Evolutionary conservation across 2,797 vertebrate species (phyloP).

Genomic region (Aselliscus stoliczkanus): DNA sequence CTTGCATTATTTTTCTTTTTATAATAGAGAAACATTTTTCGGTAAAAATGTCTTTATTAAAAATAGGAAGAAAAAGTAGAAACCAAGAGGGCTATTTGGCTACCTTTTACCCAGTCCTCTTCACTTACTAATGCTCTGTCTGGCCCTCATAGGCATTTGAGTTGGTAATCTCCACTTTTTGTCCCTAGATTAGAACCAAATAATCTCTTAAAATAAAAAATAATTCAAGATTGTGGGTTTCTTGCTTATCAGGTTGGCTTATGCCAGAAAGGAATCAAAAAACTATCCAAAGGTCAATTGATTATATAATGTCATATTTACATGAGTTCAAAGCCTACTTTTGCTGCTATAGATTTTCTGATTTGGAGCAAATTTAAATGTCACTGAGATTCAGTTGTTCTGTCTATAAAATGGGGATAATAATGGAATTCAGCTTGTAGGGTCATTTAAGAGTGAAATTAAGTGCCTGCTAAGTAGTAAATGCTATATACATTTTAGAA

Average conservation of each 20-base stretch:
- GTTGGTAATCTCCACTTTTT: neutral
- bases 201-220: slow-evolving; percentile 3
- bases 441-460: neutral
- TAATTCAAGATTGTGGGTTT: neutral
- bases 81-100: neutral
- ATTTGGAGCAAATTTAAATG: neutral
- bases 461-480: neutral
- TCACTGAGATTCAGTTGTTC: neutral
- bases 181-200: slow-evolving; percentile 47
- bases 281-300: neutral
- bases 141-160: neutral
- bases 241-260: neutral
- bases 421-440: neutral
- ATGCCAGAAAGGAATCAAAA: neutral
- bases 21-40: neutral
- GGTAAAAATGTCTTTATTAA: slow-evolving; percentile 3
- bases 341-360: neutral
- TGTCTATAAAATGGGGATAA: neutral
- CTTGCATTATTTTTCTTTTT: neutral
- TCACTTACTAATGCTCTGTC: neutral
- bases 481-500: neutral
- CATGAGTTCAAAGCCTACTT: neutral
- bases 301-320: neutral
- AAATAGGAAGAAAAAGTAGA: neutral
- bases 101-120: neutral